Conservation (phyloP, 2,797 vertebrate species). For the Euphonia xanthogaster region DNA sequence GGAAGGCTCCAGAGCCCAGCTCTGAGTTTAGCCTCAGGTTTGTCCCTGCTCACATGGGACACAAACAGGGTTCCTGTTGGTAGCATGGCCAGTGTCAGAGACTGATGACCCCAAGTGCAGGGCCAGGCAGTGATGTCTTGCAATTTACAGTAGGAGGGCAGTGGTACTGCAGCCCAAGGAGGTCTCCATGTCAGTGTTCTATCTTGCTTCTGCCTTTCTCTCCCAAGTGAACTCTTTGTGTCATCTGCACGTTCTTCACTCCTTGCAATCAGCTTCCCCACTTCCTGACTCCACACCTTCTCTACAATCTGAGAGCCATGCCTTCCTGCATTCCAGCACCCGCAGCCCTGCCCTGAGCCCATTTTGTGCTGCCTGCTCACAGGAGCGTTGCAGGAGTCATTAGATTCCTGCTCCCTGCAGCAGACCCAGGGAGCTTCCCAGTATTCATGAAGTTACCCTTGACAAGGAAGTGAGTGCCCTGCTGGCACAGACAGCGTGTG, state of each 20-base stretch:
- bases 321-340: neutral
- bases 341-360: neutral
- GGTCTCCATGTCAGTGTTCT: accelerated
- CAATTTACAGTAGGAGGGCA: accelerated
- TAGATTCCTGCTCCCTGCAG: neutral
- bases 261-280: accelerated
- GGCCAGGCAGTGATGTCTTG: neutral
- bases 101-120: neutral
- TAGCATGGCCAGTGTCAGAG: neutral
- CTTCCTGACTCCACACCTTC: neutral
- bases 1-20: neutral
- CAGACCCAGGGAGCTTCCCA: neutral
- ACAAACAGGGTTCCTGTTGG: neutral
- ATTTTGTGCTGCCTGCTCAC: neutral
- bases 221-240: neutral
- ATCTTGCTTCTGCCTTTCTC: neutral
- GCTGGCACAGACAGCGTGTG: neutral
- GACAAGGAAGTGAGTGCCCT: neutral
- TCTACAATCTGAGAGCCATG: neutral
- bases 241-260: neutral
- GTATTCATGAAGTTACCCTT: neutral
- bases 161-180: neutral
- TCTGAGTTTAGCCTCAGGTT: neutral
- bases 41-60: accelerated
- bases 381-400: neutral